Evolutionary conservation across 64 coral and sea anemone genomes (phyloP).

Genomic region (Montipora capricornis): DNA sequence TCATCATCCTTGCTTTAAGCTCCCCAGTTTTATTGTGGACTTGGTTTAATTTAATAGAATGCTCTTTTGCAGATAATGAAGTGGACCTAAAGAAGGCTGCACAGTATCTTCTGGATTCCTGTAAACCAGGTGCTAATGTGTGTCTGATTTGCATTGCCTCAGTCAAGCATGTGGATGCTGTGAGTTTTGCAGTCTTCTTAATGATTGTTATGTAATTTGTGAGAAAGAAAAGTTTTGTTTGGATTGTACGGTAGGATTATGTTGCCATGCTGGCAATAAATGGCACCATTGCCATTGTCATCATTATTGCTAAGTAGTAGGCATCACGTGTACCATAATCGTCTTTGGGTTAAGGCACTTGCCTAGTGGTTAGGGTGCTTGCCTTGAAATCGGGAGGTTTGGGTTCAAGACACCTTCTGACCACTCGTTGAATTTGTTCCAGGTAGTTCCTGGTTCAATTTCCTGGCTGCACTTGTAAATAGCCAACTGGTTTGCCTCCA

Average conservation of each 20-base stretch:
- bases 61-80: constrained; percentile 27
- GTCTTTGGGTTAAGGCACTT: too few relatives aligned
- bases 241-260: neutral
- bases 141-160: constrained; percentile 97
- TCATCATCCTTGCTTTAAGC: too few relatives aligned
- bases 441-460: too few relatives aligned
- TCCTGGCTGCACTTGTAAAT: too few relatives aligned
- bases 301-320: too few relatives aligned
- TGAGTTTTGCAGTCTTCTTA: constrained; percentile 57
- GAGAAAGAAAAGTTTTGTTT: neutral
- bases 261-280: neutral
- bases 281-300: neutral
- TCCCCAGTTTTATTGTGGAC: too few relatives aligned
- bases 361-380: too few relatives aligned
- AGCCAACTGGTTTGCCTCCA: too few relatives aligned
- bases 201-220: too few relatives aligned
- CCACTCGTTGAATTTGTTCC: too few relatives aligned
- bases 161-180: constrained; percentile 93
- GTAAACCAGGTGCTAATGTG: constrained; percentile 82
- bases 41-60: neutral
- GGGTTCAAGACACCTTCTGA: too few relatives aligned
- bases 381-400: too few relatives aligned
- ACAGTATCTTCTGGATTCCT: constrained; percentile 88
- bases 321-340: neutral
- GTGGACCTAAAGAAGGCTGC: constrained; percentile 60